Conservation (phyloP, 2,888 invertebrate genomes). For the Metalampra italica region DNA sequence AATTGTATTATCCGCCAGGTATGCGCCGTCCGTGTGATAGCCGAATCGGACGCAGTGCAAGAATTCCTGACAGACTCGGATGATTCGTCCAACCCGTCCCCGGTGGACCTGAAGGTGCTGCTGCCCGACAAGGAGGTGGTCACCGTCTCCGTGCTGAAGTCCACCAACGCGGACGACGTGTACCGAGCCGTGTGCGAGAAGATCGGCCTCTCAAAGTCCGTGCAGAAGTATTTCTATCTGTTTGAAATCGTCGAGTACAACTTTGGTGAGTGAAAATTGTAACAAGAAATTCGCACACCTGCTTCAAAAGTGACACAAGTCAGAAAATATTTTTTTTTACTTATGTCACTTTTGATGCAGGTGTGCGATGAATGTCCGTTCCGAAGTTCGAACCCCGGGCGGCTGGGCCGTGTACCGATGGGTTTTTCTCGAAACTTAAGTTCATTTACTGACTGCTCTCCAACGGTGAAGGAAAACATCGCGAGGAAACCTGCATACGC, state of each 20-base stretch:
- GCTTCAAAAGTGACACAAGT: too few relatives aligned
- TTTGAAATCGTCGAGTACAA: slow-evolving; percentile 98
- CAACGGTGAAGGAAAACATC: too few relatives aligned
- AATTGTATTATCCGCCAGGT: slow-evolving; percentile 80
- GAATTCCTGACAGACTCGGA: slow-evolving; percentile 97
- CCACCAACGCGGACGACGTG: slow-evolving; percentile 93
- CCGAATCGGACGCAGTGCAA: slow-evolving; percentile 97
- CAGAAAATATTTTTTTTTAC: not conserved
- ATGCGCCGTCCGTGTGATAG: slow-evolving; percentile 98
- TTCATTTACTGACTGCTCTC: too few relatives aligned
- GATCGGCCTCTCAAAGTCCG: slow-evolving; percentile 87
- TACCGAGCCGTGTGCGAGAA: slow-evolving; percentile 92
- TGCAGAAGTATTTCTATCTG: slow-evolving; percentile 94
- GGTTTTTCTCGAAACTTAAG: too few relatives aligned
- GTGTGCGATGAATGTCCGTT: too few relatives aligned
- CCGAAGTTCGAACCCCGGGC: too few relatives aligned
- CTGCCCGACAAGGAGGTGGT: slow-evolving; percentile 95
- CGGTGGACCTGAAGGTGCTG: slow-evolving; percentile 87
- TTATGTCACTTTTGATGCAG: too few relatives aligned
- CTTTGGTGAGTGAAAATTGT: slow-evolving; percentile 86
- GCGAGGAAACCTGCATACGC: too few relatives aligned
- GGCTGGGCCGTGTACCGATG: too few relatives aligned
- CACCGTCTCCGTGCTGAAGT: slow-evolving; percentile 92
- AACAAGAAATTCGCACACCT: too few relatives aligned
- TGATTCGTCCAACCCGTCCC: slow-evolving; percentile 87